A percentile compares a stretch with the other conserved stretches of the same genome.
Conservation (phyloP, 2,113 vertebrate species). For the Oryzias woworae region DNA sequence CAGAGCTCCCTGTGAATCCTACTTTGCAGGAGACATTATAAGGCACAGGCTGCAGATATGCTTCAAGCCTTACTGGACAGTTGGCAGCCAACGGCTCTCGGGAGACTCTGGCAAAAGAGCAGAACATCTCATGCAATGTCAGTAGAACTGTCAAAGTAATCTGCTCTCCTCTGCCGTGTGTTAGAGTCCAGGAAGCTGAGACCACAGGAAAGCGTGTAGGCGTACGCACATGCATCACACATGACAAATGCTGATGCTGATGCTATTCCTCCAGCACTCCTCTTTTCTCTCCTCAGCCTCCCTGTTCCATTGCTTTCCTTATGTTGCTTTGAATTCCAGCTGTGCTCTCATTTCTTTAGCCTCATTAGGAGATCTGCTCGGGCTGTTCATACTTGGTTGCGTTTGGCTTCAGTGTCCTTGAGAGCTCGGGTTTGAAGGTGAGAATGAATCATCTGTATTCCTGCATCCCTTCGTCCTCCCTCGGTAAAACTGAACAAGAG, state of each 20-base stretch:
- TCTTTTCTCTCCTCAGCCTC: conserved; percentile 7
- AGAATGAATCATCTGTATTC: conserved; percentile 26
- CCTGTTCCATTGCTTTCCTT: background rate
- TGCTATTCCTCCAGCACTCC: conserved; percentile 38
- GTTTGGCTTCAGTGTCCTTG: conserved; percentile 52
- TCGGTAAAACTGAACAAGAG: conserved; percentile 43
- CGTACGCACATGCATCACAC: conserved; percentile 12
- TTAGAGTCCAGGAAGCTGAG: conserved; percentile 35
- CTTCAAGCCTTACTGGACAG: conserved; percentile 27
- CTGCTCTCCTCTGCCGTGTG: conserved; percentile 33
- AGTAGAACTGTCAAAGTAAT: conserved; percentile 56
- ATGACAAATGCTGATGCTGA: conserved; percentile 1
- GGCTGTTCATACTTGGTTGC: conserved; percentile 27
- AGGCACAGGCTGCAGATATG: conserved; percentile 11
- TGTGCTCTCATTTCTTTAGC: conserved; percentile 15
- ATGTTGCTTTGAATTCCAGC: conserved; percentile 10
- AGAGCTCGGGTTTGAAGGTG: conserved; percentile 31
- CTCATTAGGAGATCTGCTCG: conserved; percentile 50
- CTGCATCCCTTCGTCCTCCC: conserved; percentile 21
- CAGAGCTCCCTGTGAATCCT: conserved; percentile 26
- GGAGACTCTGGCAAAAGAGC: conserved; percentile 50
- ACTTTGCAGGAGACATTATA: conserved; percentile 19
- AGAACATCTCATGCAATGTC: conserved; percentile 44
- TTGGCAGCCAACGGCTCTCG: conserved; percentile 40
- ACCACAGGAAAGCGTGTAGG: background rate